These are phyloP conservation scores for Beris chalybata DNA, from an alignment of 2,888 invertebrate species.

Conservation along the genomic window DNA sequence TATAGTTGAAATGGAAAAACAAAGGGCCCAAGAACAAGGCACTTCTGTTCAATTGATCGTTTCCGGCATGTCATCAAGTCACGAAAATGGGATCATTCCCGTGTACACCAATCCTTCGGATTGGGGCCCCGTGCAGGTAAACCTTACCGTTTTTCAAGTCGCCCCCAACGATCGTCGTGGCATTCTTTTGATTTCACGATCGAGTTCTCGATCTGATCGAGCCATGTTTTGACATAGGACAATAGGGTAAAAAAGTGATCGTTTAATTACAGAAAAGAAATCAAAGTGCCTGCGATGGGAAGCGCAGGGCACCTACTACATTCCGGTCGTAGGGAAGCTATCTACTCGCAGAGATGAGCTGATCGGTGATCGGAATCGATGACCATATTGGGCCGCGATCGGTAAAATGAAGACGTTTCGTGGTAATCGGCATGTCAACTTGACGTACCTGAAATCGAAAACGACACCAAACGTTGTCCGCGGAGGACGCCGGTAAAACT, in stretches of 20 bases:
- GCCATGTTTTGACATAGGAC: no score
- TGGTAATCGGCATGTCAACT: conserved; percentile 36
- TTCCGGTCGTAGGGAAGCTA: no score
- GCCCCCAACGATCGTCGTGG: no score
- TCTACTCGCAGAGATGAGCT: no score
- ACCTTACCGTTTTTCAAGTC: no score
- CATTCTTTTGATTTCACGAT: no score
- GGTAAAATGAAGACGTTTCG: conserved; percentile 37
- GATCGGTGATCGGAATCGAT: not conserved
- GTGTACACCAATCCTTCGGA: conserved; percentile 4
- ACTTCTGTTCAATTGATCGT: conserved; percentile 32
- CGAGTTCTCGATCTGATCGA: no score
- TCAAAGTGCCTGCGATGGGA: no score
- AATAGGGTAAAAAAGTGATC: no score
- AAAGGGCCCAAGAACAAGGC: conserved; percentile 27
- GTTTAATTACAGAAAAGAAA: no score
- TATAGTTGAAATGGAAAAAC: conserved; percentile 21
- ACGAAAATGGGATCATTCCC: conserved; percentile 33
- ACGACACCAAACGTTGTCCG: conserved; percentile 21
- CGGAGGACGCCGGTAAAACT: not conserved
- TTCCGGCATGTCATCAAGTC: conserved; percentile 33
- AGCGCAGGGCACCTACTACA: no score
- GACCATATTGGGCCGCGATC: conserved; percentile 33
- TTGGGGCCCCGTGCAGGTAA: no score
- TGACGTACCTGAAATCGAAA: conserved; percentile 39